These are phyloP conservation scores for Itoplectis maculator DNA, from an alignment of 2,888 invertebrate species.

Conservation along the genomic window DNA sequence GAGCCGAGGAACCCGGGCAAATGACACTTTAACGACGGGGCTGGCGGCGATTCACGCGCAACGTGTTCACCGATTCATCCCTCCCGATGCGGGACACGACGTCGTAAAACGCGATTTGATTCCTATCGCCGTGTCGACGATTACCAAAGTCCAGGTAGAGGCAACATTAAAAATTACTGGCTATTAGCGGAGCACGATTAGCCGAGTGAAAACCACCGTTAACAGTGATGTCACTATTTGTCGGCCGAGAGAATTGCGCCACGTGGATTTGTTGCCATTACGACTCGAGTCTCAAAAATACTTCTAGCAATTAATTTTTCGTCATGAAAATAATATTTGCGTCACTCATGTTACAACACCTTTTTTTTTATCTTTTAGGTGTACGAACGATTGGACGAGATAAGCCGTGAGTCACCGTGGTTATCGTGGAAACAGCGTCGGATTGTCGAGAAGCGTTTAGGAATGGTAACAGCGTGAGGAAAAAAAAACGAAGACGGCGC, in stretches of 20 bases:
- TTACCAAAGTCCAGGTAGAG: neutral
- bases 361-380: neutral
- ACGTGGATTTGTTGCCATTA: neutral
- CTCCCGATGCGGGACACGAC: neutral
- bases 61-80: constrained; percentile 17
- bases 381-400: neutral
- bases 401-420: neutral
- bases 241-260: neutral
- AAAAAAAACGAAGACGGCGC: neutral
- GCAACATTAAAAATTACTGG: neutral
- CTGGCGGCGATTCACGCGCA: constrained; percentile 32
- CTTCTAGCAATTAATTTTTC: too few species aligned
- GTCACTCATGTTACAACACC: too few species aligned
- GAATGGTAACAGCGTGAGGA: neutral
- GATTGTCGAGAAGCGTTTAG: neutral
- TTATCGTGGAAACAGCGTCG: neutral
- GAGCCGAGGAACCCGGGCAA: constrained; percentile 28
- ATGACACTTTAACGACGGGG: constrained; percentile 57
- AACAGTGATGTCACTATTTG: neutral
- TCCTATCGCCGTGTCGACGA: neutral
- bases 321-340: too few species aligned
- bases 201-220: neutral
- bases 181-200: neutral
- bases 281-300: too few species aligned
- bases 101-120: constrained; percentile 1